Percentiles rank a stretch among this genome's conserved stretches.
These are phyloP conservation scores for Euplagia quadripunctaria DNA, from an alignment of 2,888 invertebrate genomes.

Conservation along the genomic window DNA sequence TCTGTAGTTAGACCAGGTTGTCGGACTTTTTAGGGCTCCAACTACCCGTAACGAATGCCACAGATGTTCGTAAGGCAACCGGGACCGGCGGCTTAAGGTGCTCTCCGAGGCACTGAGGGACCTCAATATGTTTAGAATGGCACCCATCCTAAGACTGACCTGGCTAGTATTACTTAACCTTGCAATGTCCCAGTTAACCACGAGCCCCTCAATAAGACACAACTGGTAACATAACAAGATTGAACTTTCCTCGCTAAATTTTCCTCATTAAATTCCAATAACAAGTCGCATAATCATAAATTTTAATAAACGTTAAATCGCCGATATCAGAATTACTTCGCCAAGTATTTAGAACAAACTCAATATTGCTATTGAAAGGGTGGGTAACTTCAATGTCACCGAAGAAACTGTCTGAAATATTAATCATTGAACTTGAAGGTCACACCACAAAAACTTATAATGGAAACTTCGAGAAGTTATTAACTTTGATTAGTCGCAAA, in stretches of 20 bases:
- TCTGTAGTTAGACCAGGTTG: too few relatives aligned
- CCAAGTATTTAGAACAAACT: conserved; percentile 8
- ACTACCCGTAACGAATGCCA: too few relatives aligned
- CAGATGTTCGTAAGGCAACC: too few relatives aligned
- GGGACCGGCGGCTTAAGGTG: too few relatives aligned
- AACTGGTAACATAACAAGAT: not conserved
- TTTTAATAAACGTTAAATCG: conserved; percentile 4
- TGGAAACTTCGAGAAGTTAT: not conserved
- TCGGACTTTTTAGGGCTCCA: too few relatives aligned
- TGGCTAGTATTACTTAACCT: too few relatives aligned
- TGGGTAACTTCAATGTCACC: not conserved
- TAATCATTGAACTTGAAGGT: conserved; percentile 3
- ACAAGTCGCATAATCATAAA: not conserved
- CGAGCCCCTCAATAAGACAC: not conserved
- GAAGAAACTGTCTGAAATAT: conserved; percentile 1
- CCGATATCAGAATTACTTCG: not conserved
- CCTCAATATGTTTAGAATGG: too few relatives aligned
- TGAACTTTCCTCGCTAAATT: too few relatives aligned
- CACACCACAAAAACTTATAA: not conserved
- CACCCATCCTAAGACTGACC: too few relatives aligned
- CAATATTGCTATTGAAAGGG: not conserved
- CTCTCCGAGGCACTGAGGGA: too few relatives aligned
- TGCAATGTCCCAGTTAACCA: too few relatives aligned
- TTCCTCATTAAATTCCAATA: not conserved
- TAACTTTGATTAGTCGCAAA: not conserved